phyloP scores from a whole-genome alignment of 2,797 vertebrate genomes.

The Brachyalestes nurse region DNA sequence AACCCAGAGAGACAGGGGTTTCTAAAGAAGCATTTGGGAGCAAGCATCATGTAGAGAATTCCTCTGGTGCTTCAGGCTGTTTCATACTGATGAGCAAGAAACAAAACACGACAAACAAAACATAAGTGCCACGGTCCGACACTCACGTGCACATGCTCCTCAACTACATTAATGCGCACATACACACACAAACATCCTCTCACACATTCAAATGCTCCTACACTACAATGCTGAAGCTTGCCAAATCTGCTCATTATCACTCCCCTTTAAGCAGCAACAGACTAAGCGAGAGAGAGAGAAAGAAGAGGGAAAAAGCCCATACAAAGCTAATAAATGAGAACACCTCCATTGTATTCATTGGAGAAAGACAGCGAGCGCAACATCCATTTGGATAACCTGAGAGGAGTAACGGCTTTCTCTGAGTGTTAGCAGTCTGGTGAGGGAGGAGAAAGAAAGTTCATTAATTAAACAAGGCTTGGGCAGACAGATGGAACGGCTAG shows the following conservation, averaged over 20 bases:
- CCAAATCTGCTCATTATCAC: conserved; percentile 79
- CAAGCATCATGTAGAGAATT: conserved; percentile 37
- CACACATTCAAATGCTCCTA: conserved; percentile 70
- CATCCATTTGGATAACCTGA: conserved; percentile 87
- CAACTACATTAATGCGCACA: conserved; percentile 5
- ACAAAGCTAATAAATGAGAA: conserved; percentile 77
- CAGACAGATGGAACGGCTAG: conserved; percentile 97
- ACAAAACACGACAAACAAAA: conserved; percentile 72
- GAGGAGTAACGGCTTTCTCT: conserved; percentile 85
- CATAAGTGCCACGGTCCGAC: conserved; percentile 18
- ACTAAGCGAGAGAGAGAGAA: conserved; percentile 44
- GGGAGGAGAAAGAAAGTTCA: conserved; percentile 88
- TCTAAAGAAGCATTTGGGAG: conserved; percentile 51
- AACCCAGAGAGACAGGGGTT: conserved; percentile 65
- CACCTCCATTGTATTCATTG: conserved; percentile 62
- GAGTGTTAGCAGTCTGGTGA: conserved; percentile 72
- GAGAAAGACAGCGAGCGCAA: conserved; percentile 59
- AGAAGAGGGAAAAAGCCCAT: conserved; percentile 24
- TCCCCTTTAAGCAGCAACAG: conserved; percentile 73
- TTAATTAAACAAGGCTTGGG: conserved; percentile 94
- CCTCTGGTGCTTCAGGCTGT: conserved; percentile 31
- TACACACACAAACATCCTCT: conserved; percentile 55
- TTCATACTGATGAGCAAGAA: conserved; percentile 70
- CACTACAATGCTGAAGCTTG: conserved; percentile 72
- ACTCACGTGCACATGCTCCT: not conserved